Evolutionary conservation across 1,140 invertebrate species (phyloP), one percentile per base, ranked within the genome.

Genomic region (Aphis craccivora): DNA sequence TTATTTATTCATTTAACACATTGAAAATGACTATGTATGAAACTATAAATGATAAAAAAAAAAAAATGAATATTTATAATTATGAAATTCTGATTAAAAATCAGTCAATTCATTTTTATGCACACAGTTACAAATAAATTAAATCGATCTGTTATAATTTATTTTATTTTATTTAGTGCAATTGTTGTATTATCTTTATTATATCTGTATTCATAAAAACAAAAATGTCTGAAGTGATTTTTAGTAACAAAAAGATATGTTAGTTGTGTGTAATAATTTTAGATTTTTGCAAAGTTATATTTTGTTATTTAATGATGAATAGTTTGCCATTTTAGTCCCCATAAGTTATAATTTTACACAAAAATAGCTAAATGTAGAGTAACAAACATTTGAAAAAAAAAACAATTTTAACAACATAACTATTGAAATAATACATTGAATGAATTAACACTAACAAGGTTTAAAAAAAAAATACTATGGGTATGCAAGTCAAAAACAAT

Each of bases 31-130:
- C 30, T 40, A 35, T 35, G 48, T 35, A 89, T 55, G 23, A 37
- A 53, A 23, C 2, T 53, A 40, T 4, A 23, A 23, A 37, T 40
- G 35, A 55, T 22, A 11, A 89, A 53, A 86, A 89, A 89, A 11
- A 89, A 53, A 86, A 89, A 89, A 37, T 0, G 1, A 40, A 40
- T 23, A n/a, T 60, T 90, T 90, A 40, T 23, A n/a, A 43, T 90
- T 43, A 90, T 60, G 55, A 90, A 43, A 90, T 90, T 90, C 22
- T 60, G 25, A 55, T 67, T 90, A 67, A 90, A 90, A 90, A 43
- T 67, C 67, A 83, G n/a, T 92, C n/a, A 23, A 81, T 83, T 92
- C 1, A 90, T 92, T 92, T 83, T 92, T 92, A 91, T 76, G 90
- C 51, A 92, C 83, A 92, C 90, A 35, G 60, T 30, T 83, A 92